Evolutionary conservation across 2,113 vertebrate species (phyloP).

Genomic region (Etheostoma spectabile): DNA sequence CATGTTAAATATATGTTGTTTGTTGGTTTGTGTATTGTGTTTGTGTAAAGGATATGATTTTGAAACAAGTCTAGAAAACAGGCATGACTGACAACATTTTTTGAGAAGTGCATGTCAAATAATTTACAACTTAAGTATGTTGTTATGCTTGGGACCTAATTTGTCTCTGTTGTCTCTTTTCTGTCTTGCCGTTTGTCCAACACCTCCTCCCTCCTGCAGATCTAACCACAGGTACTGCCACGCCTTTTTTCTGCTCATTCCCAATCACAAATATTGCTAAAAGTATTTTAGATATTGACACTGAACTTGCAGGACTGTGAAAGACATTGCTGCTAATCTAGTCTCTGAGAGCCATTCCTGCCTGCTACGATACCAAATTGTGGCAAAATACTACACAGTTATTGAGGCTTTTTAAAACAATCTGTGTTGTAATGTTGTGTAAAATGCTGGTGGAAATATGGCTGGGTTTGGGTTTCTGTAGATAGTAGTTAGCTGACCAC

Average conservation of each 20-base stretch:
- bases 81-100: conserved; percentile 39
- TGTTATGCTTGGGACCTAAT: conserved; percentile 33
- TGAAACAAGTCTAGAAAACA: conserved; percentile 37
- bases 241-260: conserved; percentile 16
- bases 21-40: conserved; percentile 38
- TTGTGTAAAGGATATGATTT: conserved; percentile 15
- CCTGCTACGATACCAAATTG: too few relatives aligned
- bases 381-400: too few relatives aligned
- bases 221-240: conserved; percentile 76
- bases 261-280: conserved; percentile 13
- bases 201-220: conserved; percentile 63
- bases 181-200: conserved; percentile 24
- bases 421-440: too few relatives aligned
- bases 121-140: not conserved
- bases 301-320: not conserved
- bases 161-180: conserved; percentile 52
- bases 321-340: not conserved
- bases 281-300: not conserved
- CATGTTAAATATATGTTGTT: conserved; percentile 38
- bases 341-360: too few relatives aligned
- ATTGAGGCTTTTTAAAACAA: too few relatives aligned
- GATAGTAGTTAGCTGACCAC: too few relatives aligned
- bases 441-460: too few relatives aligned
- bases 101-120: conserved; percentile 33
- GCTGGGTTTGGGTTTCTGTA: too few relatives aligned